Evolutionary conservation across 1,140 invertebrate genomes (phyloP), one percentile per base, ranked within the genome.

Genomic region (Lepidurus packardi): DNA sequence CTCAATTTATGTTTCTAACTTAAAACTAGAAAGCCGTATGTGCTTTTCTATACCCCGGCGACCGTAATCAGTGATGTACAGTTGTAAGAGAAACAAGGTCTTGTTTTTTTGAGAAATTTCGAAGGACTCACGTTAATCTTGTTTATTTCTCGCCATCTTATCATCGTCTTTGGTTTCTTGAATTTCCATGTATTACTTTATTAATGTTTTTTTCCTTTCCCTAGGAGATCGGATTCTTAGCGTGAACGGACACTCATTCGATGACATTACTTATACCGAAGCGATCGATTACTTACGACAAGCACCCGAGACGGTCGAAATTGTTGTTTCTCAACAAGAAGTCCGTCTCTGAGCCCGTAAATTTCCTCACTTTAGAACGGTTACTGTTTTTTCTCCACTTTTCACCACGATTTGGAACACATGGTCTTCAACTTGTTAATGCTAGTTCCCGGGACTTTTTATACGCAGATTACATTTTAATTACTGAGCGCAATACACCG

Each of bases 211-310:
- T 78, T 16, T 78, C 10, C 75, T 7, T 73, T 25, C 21, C 75
- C 41, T 24, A 78, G 78, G 78, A 75, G 78, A 78, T 78, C 78
- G 78, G 44, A 78, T 78, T 73, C 25, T 78, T 43, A 74, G 73
- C 25, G 78, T 78, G n/a, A 78, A 78, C 73, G 78, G 78, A 8
- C 24, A 75, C 41, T 73, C 74, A 25, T 78, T 73, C 42, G 73
- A 47, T 21, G 73, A 74, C 43, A 47, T 78, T 41, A 73, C 44
- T 34, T 78, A 78, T 45, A 24, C 34, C 1, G 65, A 78, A 45
- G 73, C 75, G 65, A 74, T 78, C 45, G 78, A 78, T 53, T 73
- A 74, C 11, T 45, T 78, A 0, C 65, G 78, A 24, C 78, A 47
- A 25, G 47, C 75, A 41, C 78, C 78, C 24, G 73, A 74, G 8